A percentile compares a stretch with the other conserved stretches of the same genome.
Conservation (phyloP, 2,888 invertebrate species). For the Cenopis cana region DNA sequence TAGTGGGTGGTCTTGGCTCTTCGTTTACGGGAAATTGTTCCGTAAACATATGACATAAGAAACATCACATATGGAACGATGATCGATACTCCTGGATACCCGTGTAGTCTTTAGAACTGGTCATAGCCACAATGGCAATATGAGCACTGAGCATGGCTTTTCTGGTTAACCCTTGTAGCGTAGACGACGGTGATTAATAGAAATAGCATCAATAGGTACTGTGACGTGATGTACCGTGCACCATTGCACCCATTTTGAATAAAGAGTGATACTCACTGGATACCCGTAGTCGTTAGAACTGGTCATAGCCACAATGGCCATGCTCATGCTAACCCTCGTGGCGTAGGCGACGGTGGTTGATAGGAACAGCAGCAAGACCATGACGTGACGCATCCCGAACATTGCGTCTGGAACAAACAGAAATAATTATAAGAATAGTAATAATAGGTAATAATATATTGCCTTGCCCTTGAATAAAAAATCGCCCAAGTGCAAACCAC, state of each 20-base stretch:
- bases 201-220: constrained; percentile 84
- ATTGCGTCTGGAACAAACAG: constrained; percentile 68
- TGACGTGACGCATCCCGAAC: constrained; percentile 86
- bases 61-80: too few species aligned
- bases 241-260: not conserved
- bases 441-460: too few species aligned
- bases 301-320: constrained; percentile 89
- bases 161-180: constrained; percentile 87
- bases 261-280: constrained; percentile 55
- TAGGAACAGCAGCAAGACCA: constrained; percentile 85
- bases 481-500: too few species aligned
- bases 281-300: constrained; percentile 66
- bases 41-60: not conserved
- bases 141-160: too few species aligned
- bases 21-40: not conserved
- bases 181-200: constrained; percentile 86
- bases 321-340: constrained; percentile 87
- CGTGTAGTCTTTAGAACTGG: constrained; percentile 69
- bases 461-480: too few species aligned
- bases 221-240: too few species aligned
- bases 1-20: too few species aligned
- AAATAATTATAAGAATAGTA: too few species aligned
- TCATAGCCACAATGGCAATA: constrained; percentile 90
- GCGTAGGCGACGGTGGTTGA: constrained; percentile 86
- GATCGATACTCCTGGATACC: constrained; percentile 40